Percentiles rank a stretch among this genome's conserved stretches.
Conservation (phyloP, 2,888 invertebrate species). For the Pteria penguin region DNA sequence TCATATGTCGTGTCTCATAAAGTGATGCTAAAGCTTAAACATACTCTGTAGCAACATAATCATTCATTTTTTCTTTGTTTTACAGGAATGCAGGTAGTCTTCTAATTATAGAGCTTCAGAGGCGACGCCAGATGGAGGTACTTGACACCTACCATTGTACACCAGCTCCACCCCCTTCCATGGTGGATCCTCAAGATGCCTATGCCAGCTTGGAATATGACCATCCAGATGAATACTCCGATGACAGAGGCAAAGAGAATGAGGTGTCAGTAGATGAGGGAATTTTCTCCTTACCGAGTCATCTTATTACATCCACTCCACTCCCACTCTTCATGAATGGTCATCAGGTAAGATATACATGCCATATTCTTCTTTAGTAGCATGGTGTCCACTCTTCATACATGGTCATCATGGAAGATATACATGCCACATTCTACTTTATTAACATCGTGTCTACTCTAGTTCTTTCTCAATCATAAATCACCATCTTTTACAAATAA, state of each 20-base stretch:
- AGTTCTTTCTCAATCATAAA: too few species aligned
- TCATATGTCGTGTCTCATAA: too few species aligned
- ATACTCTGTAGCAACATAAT: too few species aligned
- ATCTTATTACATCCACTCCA: constrained; percentile 69
- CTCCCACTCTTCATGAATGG: constrained; percentile 63
- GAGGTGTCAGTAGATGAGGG: constrained; percentile 61
- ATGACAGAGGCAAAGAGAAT: constrained; percentile 61
- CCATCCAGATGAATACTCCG: constrained; percentile 40
- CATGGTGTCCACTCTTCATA: too few species aligned
- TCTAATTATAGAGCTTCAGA: constrained; percentile 61
- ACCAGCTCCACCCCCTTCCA: constrained; percentile 45
- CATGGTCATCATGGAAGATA: too few species aligned
- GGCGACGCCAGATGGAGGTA: constrained; percentile 57
- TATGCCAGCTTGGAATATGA: constrained; percentile 17
- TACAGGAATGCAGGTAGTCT: constrained; percentile 57
- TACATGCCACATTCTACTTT: too few species aligned
- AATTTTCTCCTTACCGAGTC: constrained; percentile 49
- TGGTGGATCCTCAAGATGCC: constrained; percentile 23
- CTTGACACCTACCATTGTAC: constrained; percentile 40
- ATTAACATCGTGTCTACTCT: too few species aligned
- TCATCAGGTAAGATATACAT: constrained; percentile 59
- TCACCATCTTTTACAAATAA: too few species aligned
- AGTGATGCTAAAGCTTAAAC: too few species aligned
- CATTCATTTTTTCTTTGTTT: constrained; percentile 23
- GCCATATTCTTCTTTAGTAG: too few species aligned